A percentile compares a stretch with the other conserved stretches of the same genome.
phyloP scores from a whole-genome alignment of 2,888 invertebrate species.

The Drosophila mimica region DNA sequence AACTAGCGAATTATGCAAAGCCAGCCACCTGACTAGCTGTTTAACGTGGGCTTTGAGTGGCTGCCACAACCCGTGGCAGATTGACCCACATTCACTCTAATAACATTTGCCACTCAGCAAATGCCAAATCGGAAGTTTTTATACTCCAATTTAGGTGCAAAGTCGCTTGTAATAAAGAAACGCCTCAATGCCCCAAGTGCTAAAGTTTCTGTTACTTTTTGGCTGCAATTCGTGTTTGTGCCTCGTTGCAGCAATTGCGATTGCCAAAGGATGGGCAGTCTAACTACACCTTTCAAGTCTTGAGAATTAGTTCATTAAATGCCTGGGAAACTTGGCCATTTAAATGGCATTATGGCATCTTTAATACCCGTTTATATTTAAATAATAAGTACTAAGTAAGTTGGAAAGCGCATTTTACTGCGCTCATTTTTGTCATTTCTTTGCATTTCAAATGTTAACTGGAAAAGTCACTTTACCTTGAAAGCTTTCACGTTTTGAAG shows the following conservation, averaged over 20 bases:
- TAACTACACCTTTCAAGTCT: slow-evolving; percentile 36
- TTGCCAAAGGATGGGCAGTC: slow-evolving; percentile 45
- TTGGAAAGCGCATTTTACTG: slow-evolving; percentile 37
- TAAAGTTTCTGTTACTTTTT: slow-evolving; percentile 55
- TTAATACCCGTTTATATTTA: slow-evolving; percentile 21
- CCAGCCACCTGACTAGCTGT: slow-evolving; percentile 30
- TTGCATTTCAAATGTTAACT: slow-evolving; percentile 14
- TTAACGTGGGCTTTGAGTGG: slow-evolving; percentile 5
- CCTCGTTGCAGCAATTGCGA: slow-evolving; percentile 17
- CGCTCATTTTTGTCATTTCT: slow-evolving; percentile 28
- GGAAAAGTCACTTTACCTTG: slow-evolving; percentile 29
- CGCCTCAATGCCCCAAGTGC: slow-evolving; percentile 59
- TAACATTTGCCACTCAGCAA: slow-evolving; percentile 28
- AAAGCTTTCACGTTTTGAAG: slow-evolving; percentile 14
- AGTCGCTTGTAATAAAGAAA: slow-evolving; percentile 57
- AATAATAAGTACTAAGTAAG: neutral
- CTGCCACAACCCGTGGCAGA: slow-evolving; percentile 8
- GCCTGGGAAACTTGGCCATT: slow-evolving; percentile 31
- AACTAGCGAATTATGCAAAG: slow-evolving; percentile 65
- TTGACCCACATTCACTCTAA: slow-evolving; percentile 46
- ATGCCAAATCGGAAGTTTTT: slow-evolving; percentile 23
- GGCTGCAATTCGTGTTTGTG: slow-evolving; percentile 13
- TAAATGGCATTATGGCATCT: slow-evolving; percentile 31
- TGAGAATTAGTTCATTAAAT: slow-evolving; percentile 21
- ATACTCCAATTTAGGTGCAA: slow-evolving; percentile 36